A percentile compares a stretch with the other conserved stretches of the same genome.
phyloP scores from a whole-genome alignment of 2,888 invertebrate species.

The Machimus rusticus region DNA sequence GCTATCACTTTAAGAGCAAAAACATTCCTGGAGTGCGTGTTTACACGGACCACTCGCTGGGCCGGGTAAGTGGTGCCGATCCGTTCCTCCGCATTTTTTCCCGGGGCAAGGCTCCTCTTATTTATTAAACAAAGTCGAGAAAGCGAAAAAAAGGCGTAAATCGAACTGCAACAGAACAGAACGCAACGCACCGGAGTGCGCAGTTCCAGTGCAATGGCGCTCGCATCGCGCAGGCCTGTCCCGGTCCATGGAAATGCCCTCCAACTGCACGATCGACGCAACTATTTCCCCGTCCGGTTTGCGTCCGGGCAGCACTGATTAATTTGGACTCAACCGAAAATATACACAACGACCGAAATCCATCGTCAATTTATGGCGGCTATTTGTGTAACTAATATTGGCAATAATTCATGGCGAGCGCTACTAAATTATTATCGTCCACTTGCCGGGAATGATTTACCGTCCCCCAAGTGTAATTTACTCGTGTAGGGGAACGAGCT shows the following conservation, averaged over 20 bases:
- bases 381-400: constrained; percentile 46
- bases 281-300: not conserved
- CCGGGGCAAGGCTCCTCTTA: not conserved
- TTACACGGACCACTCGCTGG: constrained; percentile 52
- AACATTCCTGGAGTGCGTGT: constrained; percentile 50
- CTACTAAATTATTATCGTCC: constrained; percentile 43
- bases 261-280: not conserved
- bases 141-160: not conserved
- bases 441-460: constrained; percentile 11
- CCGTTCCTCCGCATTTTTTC: constrained; percentile 31
- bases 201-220: not conserved
- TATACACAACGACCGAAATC: constrained; percentile 11
- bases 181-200: not conserved
- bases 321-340: constrained; percentile 14
- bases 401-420: constrained; percentile 41
- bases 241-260: not conserved
- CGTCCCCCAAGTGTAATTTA: constrained; percentile 1
- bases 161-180: not conserved
- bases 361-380: constrained; percentile 38
- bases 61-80: constrained; percentile 45
- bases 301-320: not conserved
- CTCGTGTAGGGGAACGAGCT: not conserved
- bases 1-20: constrained; percentile 29
- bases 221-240: not conserved
- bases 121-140: not conserved